These are phyloP conservation scores for Lagocephalus sceleratus DNA, from an alignment of 2,797 vertebrate genomes.

Conservation along the genomic window DNA sequence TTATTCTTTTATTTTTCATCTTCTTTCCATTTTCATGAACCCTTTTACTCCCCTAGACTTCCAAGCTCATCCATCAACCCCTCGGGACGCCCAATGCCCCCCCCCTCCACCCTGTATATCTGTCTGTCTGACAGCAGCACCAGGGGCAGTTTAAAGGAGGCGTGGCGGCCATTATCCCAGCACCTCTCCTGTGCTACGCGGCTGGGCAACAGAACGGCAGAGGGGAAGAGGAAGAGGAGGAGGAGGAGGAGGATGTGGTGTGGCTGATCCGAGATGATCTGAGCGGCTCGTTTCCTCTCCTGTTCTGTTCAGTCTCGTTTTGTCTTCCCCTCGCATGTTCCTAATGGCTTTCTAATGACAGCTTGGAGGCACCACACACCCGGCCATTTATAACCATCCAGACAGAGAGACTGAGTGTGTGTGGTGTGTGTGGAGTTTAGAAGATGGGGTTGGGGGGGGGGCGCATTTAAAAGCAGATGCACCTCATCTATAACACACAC, in stretches of 20 bases:
- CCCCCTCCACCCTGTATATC: slow-evolving; percentile 41
- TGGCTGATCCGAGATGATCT: slow-evolving; percentile 50
- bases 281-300: slow-evolving; percentile 55
- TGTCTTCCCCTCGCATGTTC: slow-evolving; percentile 61
- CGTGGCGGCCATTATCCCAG: slow-evolving; percentile 67
- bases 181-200: slow-evolving; percentile 65
- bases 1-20: neutral
- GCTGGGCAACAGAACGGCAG: slow-evolving; percentile 49
- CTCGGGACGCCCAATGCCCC: slow-evolving; percentile 31
- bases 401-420: slow-evolving; percentile 43
- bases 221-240: slow-evolving; percentile 38
- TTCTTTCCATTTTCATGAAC: neutral
- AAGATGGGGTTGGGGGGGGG: slow-evolving; percentile 11
- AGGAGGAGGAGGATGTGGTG: slow-evolving; percentile 37
- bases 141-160: slow-evolving; percentile 65
- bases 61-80: slow-evolving; percentile 6
- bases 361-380: slow-evolving; percentile 71
- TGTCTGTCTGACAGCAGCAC: slow-evolving; percentile 55
- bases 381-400: slow-evolving; percentile 67
- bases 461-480: slow-evolving; percentile 63
- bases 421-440: slow-evolving; percentile 37
- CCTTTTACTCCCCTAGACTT: neutral
- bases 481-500: slow-evolving; percentile 46
- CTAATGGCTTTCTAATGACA: slow-evolving; percentile 77
- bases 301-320: slow-evolving; percentile 53